Evolutionary conservation across 2,113 vertebrate genomes (phyloP).

Genomic region (Hippocampus zosterae): DNA sequence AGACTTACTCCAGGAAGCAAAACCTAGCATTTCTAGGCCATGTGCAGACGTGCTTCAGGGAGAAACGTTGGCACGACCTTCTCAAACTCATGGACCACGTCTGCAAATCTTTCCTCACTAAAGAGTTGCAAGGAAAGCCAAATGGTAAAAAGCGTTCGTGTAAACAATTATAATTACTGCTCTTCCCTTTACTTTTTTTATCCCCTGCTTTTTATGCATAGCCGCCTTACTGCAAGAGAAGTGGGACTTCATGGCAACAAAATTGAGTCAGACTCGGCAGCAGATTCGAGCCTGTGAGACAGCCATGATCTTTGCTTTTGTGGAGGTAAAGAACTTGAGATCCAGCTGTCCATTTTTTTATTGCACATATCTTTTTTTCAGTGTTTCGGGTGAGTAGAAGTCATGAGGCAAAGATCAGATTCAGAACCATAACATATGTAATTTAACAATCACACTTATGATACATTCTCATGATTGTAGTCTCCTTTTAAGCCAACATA

Average conservation of each 20-base stretch:
- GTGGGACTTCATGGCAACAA: slow-evolving; percentile 86
- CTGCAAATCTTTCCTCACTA: slow-evolving; percentile 83
- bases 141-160: slow-evolving; percentile 67
- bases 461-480: no score
- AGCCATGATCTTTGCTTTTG: slow-evolving; percentile 89
- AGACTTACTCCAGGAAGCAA: slow-evolving; percentile 93
- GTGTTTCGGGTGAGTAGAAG: background rate
- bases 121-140: slow-evolving; percentile 77
- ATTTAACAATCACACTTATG: no score
- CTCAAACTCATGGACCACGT: slow-evolving; percentile 96
- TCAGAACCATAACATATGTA: no score
- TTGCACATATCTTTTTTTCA: background rate
- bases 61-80: slow-evolving; percentile 91
- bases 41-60: slow-evolving; percentile 91
- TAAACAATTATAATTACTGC: no score
- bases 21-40: slow-evolving; percentile 94
- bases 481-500: no score
- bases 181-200: background rate
- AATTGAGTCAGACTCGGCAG: slow-evolving; percentile 86
- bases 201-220: slow-evolving; percentile 35
- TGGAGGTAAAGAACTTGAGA: slow-evolving; percentile 80
- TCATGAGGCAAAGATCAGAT: no score
- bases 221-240: slow-evolving; percentile 81
- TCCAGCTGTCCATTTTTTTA: background rate
- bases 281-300: slow-evolving; percentile 93